These are phyloP conservation scores for Rhagologus leucostigma DNA, from an alignment of 2,113 vertebrate genomes.

Conservation along the genomic window DNA sequence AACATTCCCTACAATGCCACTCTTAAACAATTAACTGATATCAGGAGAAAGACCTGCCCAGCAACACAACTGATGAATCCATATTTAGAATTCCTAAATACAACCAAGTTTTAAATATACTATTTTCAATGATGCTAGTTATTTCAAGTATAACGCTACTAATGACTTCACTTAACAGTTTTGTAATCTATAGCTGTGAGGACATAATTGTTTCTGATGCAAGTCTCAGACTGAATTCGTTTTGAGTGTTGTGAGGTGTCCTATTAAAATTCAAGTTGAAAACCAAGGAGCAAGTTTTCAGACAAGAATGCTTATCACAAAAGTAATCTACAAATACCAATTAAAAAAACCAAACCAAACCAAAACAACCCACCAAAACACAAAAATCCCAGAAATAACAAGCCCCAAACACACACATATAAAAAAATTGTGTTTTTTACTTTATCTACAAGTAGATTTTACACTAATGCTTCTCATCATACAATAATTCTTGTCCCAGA, in stretches of 20 bases:
- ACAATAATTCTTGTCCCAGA: background rate
- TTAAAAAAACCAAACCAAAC: background rate
- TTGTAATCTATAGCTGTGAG: background rate
- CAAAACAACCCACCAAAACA: rapidly evolving
- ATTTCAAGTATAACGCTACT: background rate
- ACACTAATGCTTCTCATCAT: background rate
- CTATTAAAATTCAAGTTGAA: background rate
- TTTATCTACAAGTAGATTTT: background rate
- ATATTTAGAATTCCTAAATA: background rate
- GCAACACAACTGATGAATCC: background rate
- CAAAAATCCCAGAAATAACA: background rate
- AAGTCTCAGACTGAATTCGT: background rate
- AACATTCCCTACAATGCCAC: background rate
- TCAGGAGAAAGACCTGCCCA: background rate
- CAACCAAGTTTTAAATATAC: background rate
- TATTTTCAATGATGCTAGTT: background rate
- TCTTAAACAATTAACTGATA: background rate
- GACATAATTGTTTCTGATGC: background rate
- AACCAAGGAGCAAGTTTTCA: background rate
- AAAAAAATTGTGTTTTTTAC: background rate
- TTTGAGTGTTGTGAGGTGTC: background rate
- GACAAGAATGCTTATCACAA: background rate
- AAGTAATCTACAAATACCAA: background rate
- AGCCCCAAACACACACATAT: background rate
- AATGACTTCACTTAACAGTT: background rate